Evolutionary conservation across 2,113 vertebrate species (phyloP).

Genomic region (Poeciliopsis retropinna): DNA sequence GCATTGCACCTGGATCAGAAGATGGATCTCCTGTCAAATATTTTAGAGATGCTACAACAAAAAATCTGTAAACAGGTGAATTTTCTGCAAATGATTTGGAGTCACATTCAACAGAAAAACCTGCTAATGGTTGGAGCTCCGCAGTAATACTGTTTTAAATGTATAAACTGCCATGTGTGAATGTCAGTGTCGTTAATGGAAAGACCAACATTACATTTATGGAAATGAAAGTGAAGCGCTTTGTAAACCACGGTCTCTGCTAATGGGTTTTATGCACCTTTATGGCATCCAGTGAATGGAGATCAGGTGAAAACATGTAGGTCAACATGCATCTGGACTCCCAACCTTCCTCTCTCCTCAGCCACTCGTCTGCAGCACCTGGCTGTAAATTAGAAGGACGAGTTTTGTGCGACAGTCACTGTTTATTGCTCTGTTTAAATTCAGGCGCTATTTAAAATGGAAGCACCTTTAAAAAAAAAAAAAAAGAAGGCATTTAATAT

Average conservation of each 20-base stretch:
- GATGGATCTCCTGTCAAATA: too few species aligned
- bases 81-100: too few species aligned
- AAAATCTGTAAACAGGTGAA: too few species aligned
- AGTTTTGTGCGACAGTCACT: conserved; percentile 58
- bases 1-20: too few species aligned
- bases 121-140: too few species aligned
- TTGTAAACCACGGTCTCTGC: conserved; percentile 70
- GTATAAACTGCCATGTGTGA: conserved; percentile 63
- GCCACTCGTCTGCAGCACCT: conserved; percentile 44
- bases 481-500: conserved; percentile 73
- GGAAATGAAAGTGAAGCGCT: conserved; percentile 79
- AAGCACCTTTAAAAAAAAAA: conserved; percentile 58
- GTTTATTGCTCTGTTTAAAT: conserved; percentile 76
- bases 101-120: too few species aligned
- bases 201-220: conserved; percentile 76
- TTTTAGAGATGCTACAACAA: too few species aligned
- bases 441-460: conserved; percentile 58
- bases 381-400: conserved; percentile 77
- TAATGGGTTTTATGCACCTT: conserved; percentile 80
- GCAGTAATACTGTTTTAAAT: background rate
- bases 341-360: conserved; percentile 73
- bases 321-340: conserved; percentile 70
- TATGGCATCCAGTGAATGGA: conserved; percentile 66
- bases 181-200: conserved; percentile 81
- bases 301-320: conserved; percentile 69